Conservation (phyloP, 2,888 invertebrate genomes). For the Patella caerulea region DNA sequence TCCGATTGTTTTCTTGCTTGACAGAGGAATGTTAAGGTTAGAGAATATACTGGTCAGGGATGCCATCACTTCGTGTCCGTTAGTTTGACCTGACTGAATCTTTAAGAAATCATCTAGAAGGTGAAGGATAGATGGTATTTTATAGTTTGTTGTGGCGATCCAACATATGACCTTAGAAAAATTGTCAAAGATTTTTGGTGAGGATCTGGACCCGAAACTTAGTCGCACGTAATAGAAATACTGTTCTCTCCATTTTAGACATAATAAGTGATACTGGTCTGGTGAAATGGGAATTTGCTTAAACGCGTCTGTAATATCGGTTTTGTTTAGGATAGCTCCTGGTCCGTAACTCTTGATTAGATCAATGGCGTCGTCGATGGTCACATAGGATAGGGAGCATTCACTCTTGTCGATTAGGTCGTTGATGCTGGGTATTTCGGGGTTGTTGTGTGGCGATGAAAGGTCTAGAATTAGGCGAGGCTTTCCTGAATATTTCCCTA, state of each 20-base stretch:
- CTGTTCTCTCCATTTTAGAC: slow-evolving; percentile 20
- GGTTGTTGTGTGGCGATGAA: too few relatives aligned
- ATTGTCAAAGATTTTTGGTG: slow-evolving; percentile 25
- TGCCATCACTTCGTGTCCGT: slow-evolving; percentile 19
- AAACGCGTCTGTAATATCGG: too few relatives aligned
- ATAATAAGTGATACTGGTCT: too few relatives aligned
- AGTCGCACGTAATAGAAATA: slow-evolving; percentile 24
- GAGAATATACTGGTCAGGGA: slow-evolving; percentile 16
- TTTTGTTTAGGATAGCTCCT: too few relatives aligned
- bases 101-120: slow-evolving; percentile 30
- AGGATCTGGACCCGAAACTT: slow-evolving; percentile 25
- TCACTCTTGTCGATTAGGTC: too few relatives aligned
- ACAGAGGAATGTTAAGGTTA: slow-evolving; percentile 28
- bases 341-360: too few relatives aligned
- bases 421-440: too few relatives aligned
- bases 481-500: too few relatives aligned
- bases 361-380: too few relatives aligned
- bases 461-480: too few relatives aligned
- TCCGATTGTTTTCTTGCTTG: slow-evolving; percentile 30
- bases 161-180: slow-evolving; percentile 23
- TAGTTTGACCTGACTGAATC: slow-evolving; percentile 12
- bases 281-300: too few relatives aligned
- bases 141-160: slow-evolving; percentile 22
- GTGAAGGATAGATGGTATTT: slow-evolving; percentile 18
- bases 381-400: too few relatives aligned